These are phyloP conservation scores for Gambusia holbrooki DNA, from an alignment of 2,113 vertebrate species.

Conservation along the genomic window DNA sequence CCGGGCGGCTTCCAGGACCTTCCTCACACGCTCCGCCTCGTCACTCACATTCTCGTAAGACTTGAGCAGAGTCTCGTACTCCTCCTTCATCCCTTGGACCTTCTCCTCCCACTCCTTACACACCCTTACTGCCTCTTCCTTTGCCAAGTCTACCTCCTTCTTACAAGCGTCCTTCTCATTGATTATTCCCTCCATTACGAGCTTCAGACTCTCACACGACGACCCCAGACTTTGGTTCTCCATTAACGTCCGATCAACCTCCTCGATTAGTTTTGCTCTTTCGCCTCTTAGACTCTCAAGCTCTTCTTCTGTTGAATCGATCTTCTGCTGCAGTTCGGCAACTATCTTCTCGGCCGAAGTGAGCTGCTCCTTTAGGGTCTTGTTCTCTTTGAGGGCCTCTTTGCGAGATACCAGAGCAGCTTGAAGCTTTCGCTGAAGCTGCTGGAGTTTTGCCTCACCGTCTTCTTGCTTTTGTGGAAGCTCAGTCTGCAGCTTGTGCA, in stretches of 20 bases:
- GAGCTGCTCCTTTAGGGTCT: conserved; percentile 85
- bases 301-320: conserved; percentile 77
- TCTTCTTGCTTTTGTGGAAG: conserved; percentile 82
- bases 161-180: conserved; percentile 84
- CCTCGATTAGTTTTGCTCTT: conserved; percentile 82
- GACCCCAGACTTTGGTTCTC: conserved; percentile 88
- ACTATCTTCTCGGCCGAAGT: conserved; percentile 67
- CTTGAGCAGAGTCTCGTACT: conserved; percentile 93
- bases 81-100: conserved; percentile 86
- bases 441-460: conserved; percentile 80
- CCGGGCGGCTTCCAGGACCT: conserved; percentile 85
- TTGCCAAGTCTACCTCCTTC: conserved; percentile 81
- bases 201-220: conserved; percentile 89
- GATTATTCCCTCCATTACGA: conserved; percentile 82
- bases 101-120: conserved; percentile 86
- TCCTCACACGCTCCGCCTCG: conserved; percentile 89
- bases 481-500: conserved; percentile 80
- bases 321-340: conserved; percentile 75
- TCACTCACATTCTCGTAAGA: conserved; percentile 95
- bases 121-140: conserved; percentile 72
- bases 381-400: conserved; percentile 90
- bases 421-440: conserved; percentile 93
- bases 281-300: conserved; percentile 84
- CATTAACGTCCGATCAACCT: conserved; percentile 83
- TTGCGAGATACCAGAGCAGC: conserved; percentile 96